Base-by-base conservation (phyloP, 2,797 vertebrate genomes). In the Haliaeetus albicilla region DNA sequence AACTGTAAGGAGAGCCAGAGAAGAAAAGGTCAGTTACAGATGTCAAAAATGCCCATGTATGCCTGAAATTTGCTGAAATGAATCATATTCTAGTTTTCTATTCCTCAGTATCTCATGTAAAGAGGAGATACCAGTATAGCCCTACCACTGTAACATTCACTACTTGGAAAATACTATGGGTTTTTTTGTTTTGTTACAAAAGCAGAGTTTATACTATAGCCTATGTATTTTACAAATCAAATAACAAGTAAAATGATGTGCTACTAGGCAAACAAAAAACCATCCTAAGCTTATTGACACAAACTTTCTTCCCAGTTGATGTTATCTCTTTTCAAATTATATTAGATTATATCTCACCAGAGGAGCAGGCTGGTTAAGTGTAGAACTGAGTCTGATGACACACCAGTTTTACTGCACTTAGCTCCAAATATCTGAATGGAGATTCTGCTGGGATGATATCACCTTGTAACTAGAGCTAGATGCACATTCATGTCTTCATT, bases 251-350 rank as follows among this genome's bases (percentile, higher is more conserved):
- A 88, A 92, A 88, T 18, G 6, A 46, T 84, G 70, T 67, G 15
- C 25, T 94, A 25, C 43, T 48, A 51, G 20, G 63, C 46, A 83
- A 95, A 83, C 25, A 60, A 84, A 84, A 86, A 27, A 10, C 1
- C 20, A 8, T 78, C 57, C 65, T 87, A 69, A 92, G 5, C 14
- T 61, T 89, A 91, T 86, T 86, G 92, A 75, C 89, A 89, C 41
- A 78, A 93, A 90, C 41, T 79, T 95, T 89, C 56, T 35, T 89
- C n/a, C 61, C 18, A 70, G 33, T 4, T 71, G 77, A 90, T 89
- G 31, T 23, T 93, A 94, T 92, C 88, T 60, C 4, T 83, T 91
- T 92, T 75, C 56, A 90, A 74, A 84, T 94, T 82, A 67, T 80
- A 64, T 65, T 59, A 67, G 70, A 83, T 87, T 4, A 30, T 89